These are phyloP conservation scores for Bujurquina vittata DNA, from an alignment of 2,113 vertebrate genomes.

Conservation along the genomic window DNA sequence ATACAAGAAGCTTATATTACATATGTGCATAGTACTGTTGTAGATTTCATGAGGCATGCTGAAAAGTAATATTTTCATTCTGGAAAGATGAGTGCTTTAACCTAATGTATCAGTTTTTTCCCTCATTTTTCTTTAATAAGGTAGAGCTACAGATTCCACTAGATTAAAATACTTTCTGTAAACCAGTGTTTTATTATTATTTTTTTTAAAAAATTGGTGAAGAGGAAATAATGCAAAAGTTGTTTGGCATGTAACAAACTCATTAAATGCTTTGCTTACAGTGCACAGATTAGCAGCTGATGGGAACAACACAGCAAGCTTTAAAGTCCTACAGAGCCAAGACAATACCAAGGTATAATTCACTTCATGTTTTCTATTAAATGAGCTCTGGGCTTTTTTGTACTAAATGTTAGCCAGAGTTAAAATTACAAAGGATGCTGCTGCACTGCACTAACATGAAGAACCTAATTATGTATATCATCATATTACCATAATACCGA, in stretches of 20 bases:
- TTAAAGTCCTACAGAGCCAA: not conserved
- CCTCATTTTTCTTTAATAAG: too few species aligned
- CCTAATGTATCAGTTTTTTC: not conserved
- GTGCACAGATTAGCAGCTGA: conserved; percentile 33
- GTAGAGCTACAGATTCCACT: too few species aligned
- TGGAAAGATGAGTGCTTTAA: not conserved
- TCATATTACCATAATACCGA: not conserved
- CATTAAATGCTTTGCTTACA: conserved; percentile 20
- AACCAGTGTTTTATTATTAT: not conserved
- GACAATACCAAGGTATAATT: not conserved
- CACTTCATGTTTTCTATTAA: not conserved
- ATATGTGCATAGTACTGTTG: not conserved
- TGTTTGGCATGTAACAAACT: not conserved
- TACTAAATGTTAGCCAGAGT: not conserved
- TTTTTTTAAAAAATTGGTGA: not conserved
- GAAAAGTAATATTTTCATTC: not conserved
- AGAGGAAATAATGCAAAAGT: not conserved
- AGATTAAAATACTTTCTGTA: not conserved
- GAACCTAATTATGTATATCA: not conserved
- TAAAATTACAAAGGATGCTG: not conserved
- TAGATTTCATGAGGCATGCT: not conserved
- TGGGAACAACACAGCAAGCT: not conserved
- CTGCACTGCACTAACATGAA: not conserved
- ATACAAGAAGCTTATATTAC: not conserved
- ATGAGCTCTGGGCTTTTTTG: not conserved